These are phyloP conservation scores for Spinus olivaceus DNA, from an alignment of 2,797 vertebrate species.

Conservation along the genomic window DNA sequence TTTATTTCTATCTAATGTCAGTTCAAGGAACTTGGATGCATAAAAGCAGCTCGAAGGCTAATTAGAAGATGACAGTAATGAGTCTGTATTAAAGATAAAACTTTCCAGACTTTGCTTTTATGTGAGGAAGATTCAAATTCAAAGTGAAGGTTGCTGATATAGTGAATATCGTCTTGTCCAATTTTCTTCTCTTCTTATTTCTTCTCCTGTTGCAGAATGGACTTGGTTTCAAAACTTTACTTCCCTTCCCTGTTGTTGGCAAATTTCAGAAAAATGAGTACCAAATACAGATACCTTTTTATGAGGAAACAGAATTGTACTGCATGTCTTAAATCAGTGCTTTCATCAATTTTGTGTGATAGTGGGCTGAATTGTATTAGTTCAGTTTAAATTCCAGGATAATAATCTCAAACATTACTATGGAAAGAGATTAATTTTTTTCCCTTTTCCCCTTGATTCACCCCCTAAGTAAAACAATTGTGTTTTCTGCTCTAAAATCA, in stretches of 20 bases:
- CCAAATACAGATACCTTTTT: background rate
- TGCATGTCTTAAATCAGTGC: background rate
- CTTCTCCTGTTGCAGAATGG: background rate
- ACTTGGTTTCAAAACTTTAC: background rate
- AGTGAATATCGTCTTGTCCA: background rate
- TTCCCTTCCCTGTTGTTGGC: background rate
- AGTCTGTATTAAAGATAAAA: conserved; percentile 13
- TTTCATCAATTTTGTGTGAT: background rate
- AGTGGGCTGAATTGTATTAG: background rate
- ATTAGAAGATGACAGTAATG: conserved; percentile 11
- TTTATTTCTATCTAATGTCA: background rate
- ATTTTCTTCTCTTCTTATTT: background rate
- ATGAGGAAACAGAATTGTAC: background rate
- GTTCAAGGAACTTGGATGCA: background rate
- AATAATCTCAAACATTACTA: background rate
- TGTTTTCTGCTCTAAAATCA: background rate
- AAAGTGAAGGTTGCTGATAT: background rate
- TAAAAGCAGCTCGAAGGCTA: background rate
- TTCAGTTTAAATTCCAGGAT: background rate
- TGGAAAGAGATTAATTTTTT: background rate
- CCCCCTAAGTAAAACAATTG: background rate
- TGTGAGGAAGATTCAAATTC: background rate
- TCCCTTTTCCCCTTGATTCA: accelerated
- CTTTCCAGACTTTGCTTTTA: background rate
- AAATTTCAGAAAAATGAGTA: background rate